These are phyloP conservation scores for Channa striata DNA, from an alignment of 2,797 vertebrate genomes.

Conservation along the genomic window DNA sequence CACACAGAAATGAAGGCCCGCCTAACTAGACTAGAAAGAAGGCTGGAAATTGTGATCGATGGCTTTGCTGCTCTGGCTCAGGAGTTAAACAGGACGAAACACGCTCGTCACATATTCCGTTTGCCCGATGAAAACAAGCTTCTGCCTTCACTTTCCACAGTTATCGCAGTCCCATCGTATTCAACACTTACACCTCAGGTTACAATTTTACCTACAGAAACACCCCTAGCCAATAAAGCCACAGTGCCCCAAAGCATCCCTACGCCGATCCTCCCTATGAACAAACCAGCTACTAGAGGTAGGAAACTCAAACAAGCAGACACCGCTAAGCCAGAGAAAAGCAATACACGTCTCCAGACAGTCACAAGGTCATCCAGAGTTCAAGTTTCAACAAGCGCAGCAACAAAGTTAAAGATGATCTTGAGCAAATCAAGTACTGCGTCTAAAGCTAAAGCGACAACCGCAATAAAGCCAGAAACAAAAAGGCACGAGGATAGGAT, in stretches of 20 bases:
- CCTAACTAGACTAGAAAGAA: conserved; percentile 74
- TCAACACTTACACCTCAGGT: conserved; percentile 39
- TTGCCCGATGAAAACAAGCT: conserved; percentile 52
- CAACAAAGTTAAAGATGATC: conserved; percentile 48
- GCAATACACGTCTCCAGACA: conserved; percentile 28
- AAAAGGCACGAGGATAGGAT: conserved; percentile 41
- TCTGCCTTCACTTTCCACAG: conserved; percentile 38
- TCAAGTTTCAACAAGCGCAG: conserved; percentile 35
- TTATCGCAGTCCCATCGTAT: conserved; percentile 18
- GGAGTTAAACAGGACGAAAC: conserved; percentile 84
- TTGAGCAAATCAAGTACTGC: conserved; percentile 30
- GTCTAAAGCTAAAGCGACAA: conserved; percentile 44
- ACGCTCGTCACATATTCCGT: conserved; percentile 56
- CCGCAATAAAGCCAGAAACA: conserved; percentile 40
- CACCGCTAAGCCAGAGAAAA: conserved; percentile 27
- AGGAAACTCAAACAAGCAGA: conserved; percentile 40
- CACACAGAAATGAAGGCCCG: conserved; percentile 76
- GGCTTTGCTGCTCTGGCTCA: conserved; percentile 83
- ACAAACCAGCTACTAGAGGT: conserved; percentile 30
- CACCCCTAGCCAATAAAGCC: conserved; percentile 45
- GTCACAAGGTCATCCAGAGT: conserved; percentile 42
- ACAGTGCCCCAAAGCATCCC: conserved; percentile 67
- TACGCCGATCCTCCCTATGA: conserved; percentile 42
- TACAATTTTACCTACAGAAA: conserved; percentile 28
- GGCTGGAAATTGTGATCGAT: conserved; percentile 84